A percentile compares a stretch with the other conserved stretches of the same genome.
Conservation (phyloP, 1,140 invertebrate species). For the Aradophagus sp. region DNA sequence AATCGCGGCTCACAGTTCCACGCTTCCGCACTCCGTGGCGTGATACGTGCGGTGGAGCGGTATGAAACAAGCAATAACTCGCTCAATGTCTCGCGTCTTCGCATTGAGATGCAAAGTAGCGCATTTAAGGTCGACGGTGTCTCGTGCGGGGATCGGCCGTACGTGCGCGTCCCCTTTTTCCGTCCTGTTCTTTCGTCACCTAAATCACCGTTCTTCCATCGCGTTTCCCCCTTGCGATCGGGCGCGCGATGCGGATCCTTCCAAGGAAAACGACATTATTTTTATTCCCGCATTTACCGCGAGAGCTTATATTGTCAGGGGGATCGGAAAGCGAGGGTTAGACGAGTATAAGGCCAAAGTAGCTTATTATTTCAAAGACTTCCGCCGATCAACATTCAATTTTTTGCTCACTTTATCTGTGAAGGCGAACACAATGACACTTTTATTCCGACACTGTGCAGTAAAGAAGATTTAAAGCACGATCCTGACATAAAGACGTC, state of each 20-base stretch:
- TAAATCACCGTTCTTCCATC: slow-evolving; percentile 51
- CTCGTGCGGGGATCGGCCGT: slow-evolving; percentile 56
- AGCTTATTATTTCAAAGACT: slow-evolving; percentile 59
- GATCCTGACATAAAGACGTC: too few relatives aligned
- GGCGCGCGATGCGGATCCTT: slow-evolving; percentile 38
- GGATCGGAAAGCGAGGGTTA: slow-evolving; percentile 50
- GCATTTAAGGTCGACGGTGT: slow-evolving; percentile 67
- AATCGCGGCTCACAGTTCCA: slow-evolving; percentile 21
- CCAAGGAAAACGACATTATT: slow-evolving; percentile 55
- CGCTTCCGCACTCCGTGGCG: slow-evolving; percentile 19
- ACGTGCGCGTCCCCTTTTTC: slow-evolving; percentile 32
- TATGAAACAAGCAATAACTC: slow-evolving; percentile 68
- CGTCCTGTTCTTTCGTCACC: slow-evolving; percentile 55
- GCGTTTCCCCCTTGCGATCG: slow-evolving; percentile 38
- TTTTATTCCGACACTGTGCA: slow-evolving; percentile 20
- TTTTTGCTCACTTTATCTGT: slow-evolving; percentile 34
- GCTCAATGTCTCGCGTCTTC: slow-evolving; percentile 61
- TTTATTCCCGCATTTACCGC: slow-evolving; percentile 58
- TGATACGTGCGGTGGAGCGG: slow-evolving; percentile 10
- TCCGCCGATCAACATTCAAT: slow-evolving; percentile 49
- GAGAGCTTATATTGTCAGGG: slow-evolving; percentile 51
- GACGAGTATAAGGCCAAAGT: slow-evolving; percentile 48
- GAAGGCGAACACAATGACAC: slow-evolving; percentile 8
- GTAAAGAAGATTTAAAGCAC: not conserved
- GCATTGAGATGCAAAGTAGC: slow-evolving; percentile 71